Base-by-base conservation (phyloP, 2,797 vertebrate species). In the Hapalemur alaotrensis region DNA sequence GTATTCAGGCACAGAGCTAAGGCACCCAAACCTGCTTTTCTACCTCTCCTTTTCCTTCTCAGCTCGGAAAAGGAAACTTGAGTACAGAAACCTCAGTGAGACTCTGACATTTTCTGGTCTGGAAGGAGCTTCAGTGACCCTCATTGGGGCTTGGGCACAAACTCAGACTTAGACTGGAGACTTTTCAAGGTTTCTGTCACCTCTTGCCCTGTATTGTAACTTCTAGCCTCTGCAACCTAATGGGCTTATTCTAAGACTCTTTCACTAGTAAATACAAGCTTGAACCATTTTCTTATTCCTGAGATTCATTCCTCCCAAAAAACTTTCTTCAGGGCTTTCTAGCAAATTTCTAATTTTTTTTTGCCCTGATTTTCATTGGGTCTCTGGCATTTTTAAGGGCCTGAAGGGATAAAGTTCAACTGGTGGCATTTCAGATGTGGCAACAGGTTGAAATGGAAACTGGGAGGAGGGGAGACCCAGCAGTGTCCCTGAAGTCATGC, bases 161-260 rank as follows among this genome's bases (percentile, higher is more conserved):
- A 35, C 63, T 52, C 43, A 63, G 43, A 14, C 3, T 32, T 28
- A 41, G 28, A 14, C 32, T 32, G 28, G 72, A 13, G 7, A 8
- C 84, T 38, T 35, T 17, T 48, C 67, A 35, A 14, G 22, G 23
- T 46, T 17, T 23, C 48, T 11, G 0, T 11, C 54, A 25, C 48
- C 22, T 18, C 4, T 50, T 7, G 1, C 5, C 3, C 22, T n/a
- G 8, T 10, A 17, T 32, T 0, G 0, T 35, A n/a, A 65, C 78
- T 38, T 92, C 50, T 9, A 59, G 28, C 20, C 43, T 88, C 57
- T 91, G 69, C 8, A 12, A 1, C 25, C 9, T 13, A 8, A 11
- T 30, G 12, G 54, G 28, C 46, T 32, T 7, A 3, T 61, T 72
- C 18, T 3, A 22, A 28, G 73, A 38, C 20, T 41, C 41, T 92